phyloP scores from a whole-genome alignment of 35 echinoderm and acorn worm species.

The Patiria miniata region DNA sequence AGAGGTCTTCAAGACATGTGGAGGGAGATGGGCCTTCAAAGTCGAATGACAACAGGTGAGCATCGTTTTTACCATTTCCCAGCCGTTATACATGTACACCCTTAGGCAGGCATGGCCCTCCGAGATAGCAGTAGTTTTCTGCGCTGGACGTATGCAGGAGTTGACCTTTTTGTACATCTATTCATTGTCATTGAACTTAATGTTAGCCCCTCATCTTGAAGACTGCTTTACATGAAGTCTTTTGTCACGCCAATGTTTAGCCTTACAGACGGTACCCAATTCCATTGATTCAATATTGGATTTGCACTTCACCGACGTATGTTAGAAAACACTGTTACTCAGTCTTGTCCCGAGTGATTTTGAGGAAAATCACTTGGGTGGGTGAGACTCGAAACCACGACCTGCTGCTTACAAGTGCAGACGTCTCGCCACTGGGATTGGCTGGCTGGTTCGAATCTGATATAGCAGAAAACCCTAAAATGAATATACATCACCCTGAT shows the following conservation, averaged over 20 bases:
- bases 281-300: too few species aligned
- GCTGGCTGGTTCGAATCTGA: too few species aligned
- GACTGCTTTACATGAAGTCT: neutral
- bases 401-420: too few species aligned
- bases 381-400: too few species aligned
- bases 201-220: neutral
- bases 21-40: neutral
- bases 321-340: too few species aligned
- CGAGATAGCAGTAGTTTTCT: neutral
- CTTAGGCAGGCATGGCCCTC: neutral
- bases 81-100: neutral
- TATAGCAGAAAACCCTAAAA: too few species aligned
- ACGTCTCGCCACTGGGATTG: too few species aligned
- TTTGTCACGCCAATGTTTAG: neutral
- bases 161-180: neutral
- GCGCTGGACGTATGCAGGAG: neutral
- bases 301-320: too few species aligned
- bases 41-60: conserved; percentile 11
- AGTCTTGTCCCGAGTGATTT: too few species aligned
- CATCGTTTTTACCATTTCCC: neutral
- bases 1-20: neutral
- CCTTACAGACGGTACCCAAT: too few species aligned
- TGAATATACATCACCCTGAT: too few species aligned
- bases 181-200: neutral
- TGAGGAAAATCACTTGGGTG: too few species aligned